Conservation (phyloP, 1,140 invertebrate genomes). For the Ceratosolen fusciceps region DNA sequence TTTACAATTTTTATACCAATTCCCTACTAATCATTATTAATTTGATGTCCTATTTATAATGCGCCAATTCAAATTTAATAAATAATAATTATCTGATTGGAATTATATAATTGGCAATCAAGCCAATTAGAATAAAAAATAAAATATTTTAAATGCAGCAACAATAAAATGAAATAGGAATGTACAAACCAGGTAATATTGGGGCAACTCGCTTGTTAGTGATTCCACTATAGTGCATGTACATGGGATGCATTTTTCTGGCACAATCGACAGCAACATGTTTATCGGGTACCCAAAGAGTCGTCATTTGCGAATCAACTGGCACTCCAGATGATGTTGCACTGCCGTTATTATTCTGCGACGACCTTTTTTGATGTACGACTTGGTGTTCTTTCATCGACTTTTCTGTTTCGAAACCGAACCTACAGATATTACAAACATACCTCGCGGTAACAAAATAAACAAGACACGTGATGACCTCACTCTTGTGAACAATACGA, state of each 20-base stretch:
- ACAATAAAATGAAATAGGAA: too few species aligned
- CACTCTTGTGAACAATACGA: slow-evolving; percentile 39
- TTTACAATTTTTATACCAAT: too few species aligned
- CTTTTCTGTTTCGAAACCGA: slow-evolving; percentile 48
- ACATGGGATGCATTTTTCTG: slow-evolving; percentile 24
- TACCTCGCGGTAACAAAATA: slow-evolving; percentile 44
- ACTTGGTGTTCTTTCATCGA: slow-evolving; percentile 49
- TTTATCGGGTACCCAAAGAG: slow-evolving; percentile 39
- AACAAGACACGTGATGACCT: slow-evolving; percentile 50
- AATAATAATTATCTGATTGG: too few species aligned
- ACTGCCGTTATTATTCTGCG: background rate
- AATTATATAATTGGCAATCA: too few species aligned
- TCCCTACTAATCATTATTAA: too few species aligned
- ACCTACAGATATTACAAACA: slow-evolving; percentile 53
- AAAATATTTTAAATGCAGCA: too few species aligned
- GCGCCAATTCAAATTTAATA: too few species aligned
- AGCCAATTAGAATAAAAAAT: too few species aligned
- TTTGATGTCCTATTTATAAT: too few species aligned
- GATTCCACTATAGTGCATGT: slow-evolving; percentile 29
- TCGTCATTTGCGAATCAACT: background rate
- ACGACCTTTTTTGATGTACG: slow-evolving; percentile 17
- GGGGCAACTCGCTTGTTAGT: background rate
- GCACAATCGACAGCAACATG: slow-evolving; percentile 15
- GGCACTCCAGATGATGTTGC: background rate
- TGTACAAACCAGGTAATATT: background rate